Evolutionary conservation across 2,888 invertebrate genomes (phyloP).

Genomic region (Nephrotoma flavescens): DNA sequence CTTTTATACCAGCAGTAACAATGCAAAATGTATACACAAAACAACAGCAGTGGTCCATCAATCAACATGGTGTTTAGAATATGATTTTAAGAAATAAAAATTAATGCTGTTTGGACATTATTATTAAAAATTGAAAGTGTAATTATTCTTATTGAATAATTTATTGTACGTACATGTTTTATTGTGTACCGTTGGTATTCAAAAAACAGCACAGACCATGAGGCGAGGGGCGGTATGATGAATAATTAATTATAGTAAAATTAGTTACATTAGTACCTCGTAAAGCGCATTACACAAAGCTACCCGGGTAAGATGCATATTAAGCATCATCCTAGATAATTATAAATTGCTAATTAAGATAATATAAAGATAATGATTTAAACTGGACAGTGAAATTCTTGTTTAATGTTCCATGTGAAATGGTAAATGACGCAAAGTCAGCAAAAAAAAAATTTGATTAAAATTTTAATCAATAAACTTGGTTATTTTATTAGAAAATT

Average conservation of each 20-base stretch:
- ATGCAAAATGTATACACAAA: not conserved
- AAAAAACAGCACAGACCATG: not conserved
- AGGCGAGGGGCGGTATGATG: not conserved
- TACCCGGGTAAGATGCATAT: fast-evolving
- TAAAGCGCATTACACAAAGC: not conserved
- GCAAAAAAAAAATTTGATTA: too few relatives aligned
- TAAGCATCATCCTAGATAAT: too few relatives aligned
- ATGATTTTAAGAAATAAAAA: not conserved
- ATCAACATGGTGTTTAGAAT: not conserved
- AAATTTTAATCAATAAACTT: too few relatives aligned
- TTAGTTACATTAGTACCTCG: not conserved
- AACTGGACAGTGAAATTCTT: too few relatives aligned
- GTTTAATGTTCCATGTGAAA: too few relatives aligned
- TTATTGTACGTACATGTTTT: not conserved
- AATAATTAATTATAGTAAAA: not conserved
- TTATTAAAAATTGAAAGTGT: not conserved
- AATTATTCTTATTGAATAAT: not conserved
- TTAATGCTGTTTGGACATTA: not conserved
- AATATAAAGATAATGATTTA: too few relatives aligned
- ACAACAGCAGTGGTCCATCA: not conserved
- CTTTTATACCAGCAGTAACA: not conserved
- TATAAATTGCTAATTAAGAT: too few relatives aligned
- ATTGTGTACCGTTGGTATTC: not conserved
- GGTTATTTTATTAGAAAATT: too few relatives aligned
- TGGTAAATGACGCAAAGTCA: too few relatives aligned